Base-by-base conservation (phyloP, 2,797 vertebrate genomes). In the Rallus crepitans region DNA sequence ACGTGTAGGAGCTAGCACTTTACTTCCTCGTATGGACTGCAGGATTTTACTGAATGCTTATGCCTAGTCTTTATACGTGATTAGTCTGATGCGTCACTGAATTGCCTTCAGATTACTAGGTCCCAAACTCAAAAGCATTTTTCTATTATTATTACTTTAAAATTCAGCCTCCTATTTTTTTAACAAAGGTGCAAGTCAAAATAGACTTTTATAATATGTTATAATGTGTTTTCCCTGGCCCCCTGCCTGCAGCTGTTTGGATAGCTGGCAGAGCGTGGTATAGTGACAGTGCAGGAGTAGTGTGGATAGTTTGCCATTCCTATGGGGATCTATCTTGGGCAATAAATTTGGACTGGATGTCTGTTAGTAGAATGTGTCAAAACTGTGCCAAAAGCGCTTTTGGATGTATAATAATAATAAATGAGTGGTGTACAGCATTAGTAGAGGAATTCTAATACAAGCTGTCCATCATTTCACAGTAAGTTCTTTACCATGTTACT, bases 381-480 rank as follows among this genome's bases (percentile, higher is more conserved):
- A 94, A 82, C 90, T 47, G 68, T 96, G 97, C 95, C 97, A 97
- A 94, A 96, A 96, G 89, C 92, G 95, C 94, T 96, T 95, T 93
- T 80, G 91, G 79, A 95, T 92, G 50, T 94, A 90, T 85, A 95
- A 95, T 94, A 97, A 95, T 92, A 97, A 97, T 90, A 95, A 96
- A 95, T 87, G 95, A 94, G 55, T 65, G 70, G 87, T 95, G 91
- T 77, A 85, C 48, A 71, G 81, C 82, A 50, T 92, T 95, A 94
- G 89, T 33, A 93, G 78, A 80, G 66, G 81, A 97, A 93, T 97
- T 97, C 93, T 94, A 95, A 95, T 94, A 82, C 72, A 42, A 92
- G 76, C 40, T 97, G 94, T 96, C 95, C 82, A 88, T 96, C 95
- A 96, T 90, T 88, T 68, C 50, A 50, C 83, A 88, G 70, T 95